Evolutionary conservation across 2,797 vertebrate species (phyloP).

Genomic region (Alca torda): DNA sequence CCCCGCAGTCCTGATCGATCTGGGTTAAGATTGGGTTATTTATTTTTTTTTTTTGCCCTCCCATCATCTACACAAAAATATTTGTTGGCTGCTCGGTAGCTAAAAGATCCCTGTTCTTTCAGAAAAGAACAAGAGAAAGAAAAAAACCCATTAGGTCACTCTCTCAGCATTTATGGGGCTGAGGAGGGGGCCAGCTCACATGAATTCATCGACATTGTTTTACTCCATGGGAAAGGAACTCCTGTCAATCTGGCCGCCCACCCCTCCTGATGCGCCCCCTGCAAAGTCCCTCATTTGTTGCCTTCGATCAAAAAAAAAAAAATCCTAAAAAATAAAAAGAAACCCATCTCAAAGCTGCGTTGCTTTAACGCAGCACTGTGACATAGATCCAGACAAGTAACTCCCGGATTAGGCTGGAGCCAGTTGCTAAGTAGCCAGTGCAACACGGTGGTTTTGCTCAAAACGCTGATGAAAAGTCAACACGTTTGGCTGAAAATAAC

Average conservation of each 20-base stretch:
- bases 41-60: neutral
- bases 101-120: neutral
- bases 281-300: neutral
- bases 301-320: neutral
- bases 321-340: neutral
- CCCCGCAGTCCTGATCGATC: neutral
- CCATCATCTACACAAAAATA: neutral
- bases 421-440: constrained; percentile 25
- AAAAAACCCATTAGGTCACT: neutral
- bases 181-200: neutral
- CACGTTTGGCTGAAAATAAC: neutral
- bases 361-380: neutral
- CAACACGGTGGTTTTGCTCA: neutral
- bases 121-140: neutral
- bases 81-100: neutral
- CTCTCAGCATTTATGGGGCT: neutral
- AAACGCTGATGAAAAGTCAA: neutral
- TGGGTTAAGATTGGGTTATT: neutral
- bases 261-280: neutral
- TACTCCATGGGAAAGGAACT: neutral
- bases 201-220: neutral
- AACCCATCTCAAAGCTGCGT: neutral
- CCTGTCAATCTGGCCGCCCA: neutral
- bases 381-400: neutral
- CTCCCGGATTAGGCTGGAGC: neutral